These are phyloP conservation scores for Crioceris asparagi DNA, from an alignment of 2,888 invertebrate species.

Conservation along the genomic window DNA sequence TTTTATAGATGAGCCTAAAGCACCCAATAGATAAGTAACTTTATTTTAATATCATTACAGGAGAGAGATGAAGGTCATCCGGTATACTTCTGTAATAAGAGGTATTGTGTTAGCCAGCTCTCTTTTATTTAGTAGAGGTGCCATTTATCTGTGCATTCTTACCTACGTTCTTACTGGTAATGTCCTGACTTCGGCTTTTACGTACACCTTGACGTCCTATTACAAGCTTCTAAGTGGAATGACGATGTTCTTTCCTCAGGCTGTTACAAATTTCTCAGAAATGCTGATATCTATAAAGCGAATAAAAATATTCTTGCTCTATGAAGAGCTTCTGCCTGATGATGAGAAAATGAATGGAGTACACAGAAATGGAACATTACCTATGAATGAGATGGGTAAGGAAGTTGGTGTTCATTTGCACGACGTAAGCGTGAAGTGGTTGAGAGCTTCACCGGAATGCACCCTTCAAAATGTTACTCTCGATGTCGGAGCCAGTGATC, in stretches of 20 bases:
- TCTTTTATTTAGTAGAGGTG: slow-evolving; percentile 73
- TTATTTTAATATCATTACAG: slow-evolving; percentile 34
- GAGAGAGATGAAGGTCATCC: slow-evolving; percentile 54
- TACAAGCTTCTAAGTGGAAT: slow-evolving; percentile 56
- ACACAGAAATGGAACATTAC: not conserved
- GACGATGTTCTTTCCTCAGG: slow-evolving; percentile 53
- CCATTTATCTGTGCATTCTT: slow-evolving; percentile 71
- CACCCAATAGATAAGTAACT: not conserved
- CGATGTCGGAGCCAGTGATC: slow-evolving; percentile 48
- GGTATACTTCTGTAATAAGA: slow-evolving; percentile 51
- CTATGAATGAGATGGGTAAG: not conserved
- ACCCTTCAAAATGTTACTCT: slow-evolving; percentile 51
- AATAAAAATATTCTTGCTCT: slow-evolving; percentile 37
- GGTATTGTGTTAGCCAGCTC: slow-evolving; percentile 51
- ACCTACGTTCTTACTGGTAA: slow-evolving; percentile 59
- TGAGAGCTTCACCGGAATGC: slow-evolving; percentile 22
- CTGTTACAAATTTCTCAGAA: slow-evolving; percentile 61
- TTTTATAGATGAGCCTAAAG: not conserved
- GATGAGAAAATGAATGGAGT: slow-evolving; percentile 27
- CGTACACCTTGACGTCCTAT: slow-evolving; percentile 65
- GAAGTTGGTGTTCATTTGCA: slow-evolving; percentile 14
- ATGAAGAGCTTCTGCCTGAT: slow-evolving; percentile 15
- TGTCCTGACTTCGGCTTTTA: slow-evolving; percentile 46
- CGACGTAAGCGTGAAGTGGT: slow-evolving; percentile 58
- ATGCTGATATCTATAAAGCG: slow-evolving; percentile 15